A percentile compares a stretch with the other conserved stretches of the same genome.
Evolutionary conservation across 2,888 invertebrate species (phyloP).

Genomic region (Colostygia pectinataria): DNA sequence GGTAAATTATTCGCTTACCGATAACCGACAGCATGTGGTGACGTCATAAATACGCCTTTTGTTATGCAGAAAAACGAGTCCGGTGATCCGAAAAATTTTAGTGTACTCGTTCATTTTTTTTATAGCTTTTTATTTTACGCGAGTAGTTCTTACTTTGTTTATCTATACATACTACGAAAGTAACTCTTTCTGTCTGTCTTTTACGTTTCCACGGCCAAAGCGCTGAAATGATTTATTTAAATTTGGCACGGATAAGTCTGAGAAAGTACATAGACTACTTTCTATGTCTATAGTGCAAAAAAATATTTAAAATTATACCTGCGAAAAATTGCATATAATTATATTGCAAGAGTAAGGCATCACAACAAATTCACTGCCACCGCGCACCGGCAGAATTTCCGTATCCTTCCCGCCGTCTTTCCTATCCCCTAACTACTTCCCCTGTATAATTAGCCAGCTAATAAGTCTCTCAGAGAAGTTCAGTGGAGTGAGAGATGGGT

Average conservation of each 20-base stretch:
- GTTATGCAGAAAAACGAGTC: conserved; percentile 20
- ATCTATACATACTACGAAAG: no score
- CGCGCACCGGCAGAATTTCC: conserved; percentile 16
- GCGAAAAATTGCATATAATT: conserved; percentile 13
- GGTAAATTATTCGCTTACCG: conserved; percentile 53
- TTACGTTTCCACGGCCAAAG: no score
- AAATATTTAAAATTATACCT: conserved; percentile 2
- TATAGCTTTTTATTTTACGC: no score
- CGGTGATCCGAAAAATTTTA: no score
- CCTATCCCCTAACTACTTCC: conserved; percentile 64
- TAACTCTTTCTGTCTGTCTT: no score
- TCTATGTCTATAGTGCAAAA: no score
- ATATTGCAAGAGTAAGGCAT: conserved; percentile 5
- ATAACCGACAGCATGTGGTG: conserved; percentile 42
- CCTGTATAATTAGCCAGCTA: conserved; percentile 75
- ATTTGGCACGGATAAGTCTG: no score
- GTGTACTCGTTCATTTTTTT: no score
- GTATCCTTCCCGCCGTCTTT: conserved; percentile 41
- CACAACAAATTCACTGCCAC: conserved; percentile 10
- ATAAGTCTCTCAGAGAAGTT: conserved; percentile 72
- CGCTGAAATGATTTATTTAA: no score
- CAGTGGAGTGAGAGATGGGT: conserved; percentile 47
- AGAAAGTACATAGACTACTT: no score
- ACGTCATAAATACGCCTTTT: conserved; percentile 51
- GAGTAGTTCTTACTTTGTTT: no score